A percentile compares a stretch with the other conserved stretches of the same genome.
Evolutionary conservation across 1,140 invertebrate species (phyloP).

Genomic region (Littorina saxatilis): DNA sequence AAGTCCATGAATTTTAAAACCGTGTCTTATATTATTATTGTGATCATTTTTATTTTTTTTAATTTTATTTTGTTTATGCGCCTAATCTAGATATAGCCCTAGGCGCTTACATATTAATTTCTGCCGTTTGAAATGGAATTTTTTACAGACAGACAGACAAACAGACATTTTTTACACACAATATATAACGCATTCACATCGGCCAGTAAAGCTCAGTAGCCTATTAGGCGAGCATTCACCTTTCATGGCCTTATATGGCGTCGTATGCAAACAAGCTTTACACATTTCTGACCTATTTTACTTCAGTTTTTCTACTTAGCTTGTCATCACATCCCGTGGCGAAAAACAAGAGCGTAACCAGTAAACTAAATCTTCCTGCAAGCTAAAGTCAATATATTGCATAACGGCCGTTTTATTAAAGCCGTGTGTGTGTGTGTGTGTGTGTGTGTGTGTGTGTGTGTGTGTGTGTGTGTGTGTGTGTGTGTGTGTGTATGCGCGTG

Average conservation of each 20-base stretch:
- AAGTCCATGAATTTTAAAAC: neutral
- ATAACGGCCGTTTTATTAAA: neutral
- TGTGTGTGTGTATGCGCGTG: neutral
- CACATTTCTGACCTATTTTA: neutral
- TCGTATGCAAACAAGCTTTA: neutral
- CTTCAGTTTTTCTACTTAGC: neutral
- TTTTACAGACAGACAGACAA: no score
- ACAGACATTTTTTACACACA: no score
- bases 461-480: neutral
- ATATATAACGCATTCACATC: no score
- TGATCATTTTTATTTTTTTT: neutral
- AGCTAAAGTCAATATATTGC: neutral
- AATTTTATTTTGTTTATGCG: neutral
- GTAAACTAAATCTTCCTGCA: neutral
- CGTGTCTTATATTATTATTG: neutral
- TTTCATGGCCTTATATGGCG: neutral
- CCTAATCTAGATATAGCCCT: no score
- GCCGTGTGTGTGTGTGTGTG: conserved; percentile 2
- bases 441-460: conserved; percentile 2
- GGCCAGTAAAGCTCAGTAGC: no score
- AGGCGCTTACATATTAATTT: no score
- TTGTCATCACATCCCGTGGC: neutral
- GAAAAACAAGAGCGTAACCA: neutral
- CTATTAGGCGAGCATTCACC: no score
- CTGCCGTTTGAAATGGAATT: no score